A percentile compares a stretch with the other conserved stretches of the same genome.
Evolutionary conservation across 2,113 vertebrate genomes (phyloP).

Genomic region (Phocoena phocoena): DNA sequence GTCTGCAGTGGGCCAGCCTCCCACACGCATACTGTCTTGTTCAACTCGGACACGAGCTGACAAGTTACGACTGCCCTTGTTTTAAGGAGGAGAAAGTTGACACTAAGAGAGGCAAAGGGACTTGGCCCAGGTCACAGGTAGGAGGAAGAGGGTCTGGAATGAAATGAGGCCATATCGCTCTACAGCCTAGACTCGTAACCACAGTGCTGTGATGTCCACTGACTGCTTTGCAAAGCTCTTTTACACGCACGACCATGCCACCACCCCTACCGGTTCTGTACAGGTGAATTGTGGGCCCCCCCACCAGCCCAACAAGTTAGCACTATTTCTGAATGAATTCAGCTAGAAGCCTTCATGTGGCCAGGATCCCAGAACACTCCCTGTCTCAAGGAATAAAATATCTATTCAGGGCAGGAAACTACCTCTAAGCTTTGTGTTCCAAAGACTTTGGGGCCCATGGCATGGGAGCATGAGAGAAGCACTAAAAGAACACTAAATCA

Average conservation of each 20-base stretch:
- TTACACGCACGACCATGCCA: rapidly evolving
- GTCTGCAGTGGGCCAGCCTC: not conserved
- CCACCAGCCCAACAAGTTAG: not conserved
- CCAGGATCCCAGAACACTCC: not conserved
- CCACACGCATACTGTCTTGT: rapidly evolving
- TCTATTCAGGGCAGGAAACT: not conserved
- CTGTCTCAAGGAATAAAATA: not conserved
- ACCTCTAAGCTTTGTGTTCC: not conserved
- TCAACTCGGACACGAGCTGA: rapidly evolving
- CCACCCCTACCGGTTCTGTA: not conserved
- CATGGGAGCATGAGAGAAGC: not conserved
- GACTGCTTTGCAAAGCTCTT: not conserved
- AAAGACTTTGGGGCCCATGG: not conserved
- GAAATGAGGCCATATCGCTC: not conserved
- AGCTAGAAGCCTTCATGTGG: not conserved
- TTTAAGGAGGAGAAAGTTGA: not conserved
- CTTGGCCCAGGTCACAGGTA: not conserved
- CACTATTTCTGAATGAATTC: not conserved
- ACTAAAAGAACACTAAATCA: not conserved
- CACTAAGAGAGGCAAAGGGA: not conserved
- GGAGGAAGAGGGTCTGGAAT: not conserved
- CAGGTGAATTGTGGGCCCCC: not conserved
- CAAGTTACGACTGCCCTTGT: too few species aligned
- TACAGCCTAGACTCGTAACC: too few species aligned
- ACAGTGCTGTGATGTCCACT: not conserved